phyloP scores from a whole-genome alignment of 64 coral and sea anemone genomes.

The Astreopora myriophthalma region DNA sequence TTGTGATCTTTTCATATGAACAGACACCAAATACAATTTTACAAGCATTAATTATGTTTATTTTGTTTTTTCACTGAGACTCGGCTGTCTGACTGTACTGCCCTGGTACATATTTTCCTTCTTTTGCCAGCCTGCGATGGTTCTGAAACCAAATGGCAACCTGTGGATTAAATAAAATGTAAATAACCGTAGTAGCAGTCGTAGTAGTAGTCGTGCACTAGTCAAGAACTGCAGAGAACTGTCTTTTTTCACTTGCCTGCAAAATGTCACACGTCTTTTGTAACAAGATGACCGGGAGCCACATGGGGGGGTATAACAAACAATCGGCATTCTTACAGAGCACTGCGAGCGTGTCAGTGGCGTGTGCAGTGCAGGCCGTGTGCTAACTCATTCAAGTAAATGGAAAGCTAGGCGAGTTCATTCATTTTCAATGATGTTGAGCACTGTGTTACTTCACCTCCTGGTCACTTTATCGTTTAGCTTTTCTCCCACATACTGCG shows the following conservation, averaged over 20 bases:
- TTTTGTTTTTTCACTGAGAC: slow-evolving; percentile 11
- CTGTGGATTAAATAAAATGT: too few species aligned
- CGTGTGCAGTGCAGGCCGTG: not conserved
- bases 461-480: slow-evolving; percentile 11
- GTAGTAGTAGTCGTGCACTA: too few species aligned
- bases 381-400: not conserved
- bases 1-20: slow-evolving; percentile 13
- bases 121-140: not conserved
- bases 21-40: slow-evolving; percentile 11
- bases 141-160: too few species aligned
- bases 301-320: too few species aligned
- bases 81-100: slow-evolving; percentile 8
- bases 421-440: not conserved
- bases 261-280: too few species aligned
- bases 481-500: not conserved
- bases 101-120: slow-evolving; percentile 20
- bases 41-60: not conserved
- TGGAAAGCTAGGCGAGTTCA: not conserved
- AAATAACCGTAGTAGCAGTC: too few species aligned
- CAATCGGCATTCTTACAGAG: too few species aligned
- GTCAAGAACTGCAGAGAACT: too few species aligned
- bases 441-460: not conserved
- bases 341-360: not conserved
- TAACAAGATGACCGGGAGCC: too few species aligned
- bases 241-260: too few species aligned